Conservation (phyloP, 2,888 invertebrate genomes). For the Callinectes sapidus region DNA sequence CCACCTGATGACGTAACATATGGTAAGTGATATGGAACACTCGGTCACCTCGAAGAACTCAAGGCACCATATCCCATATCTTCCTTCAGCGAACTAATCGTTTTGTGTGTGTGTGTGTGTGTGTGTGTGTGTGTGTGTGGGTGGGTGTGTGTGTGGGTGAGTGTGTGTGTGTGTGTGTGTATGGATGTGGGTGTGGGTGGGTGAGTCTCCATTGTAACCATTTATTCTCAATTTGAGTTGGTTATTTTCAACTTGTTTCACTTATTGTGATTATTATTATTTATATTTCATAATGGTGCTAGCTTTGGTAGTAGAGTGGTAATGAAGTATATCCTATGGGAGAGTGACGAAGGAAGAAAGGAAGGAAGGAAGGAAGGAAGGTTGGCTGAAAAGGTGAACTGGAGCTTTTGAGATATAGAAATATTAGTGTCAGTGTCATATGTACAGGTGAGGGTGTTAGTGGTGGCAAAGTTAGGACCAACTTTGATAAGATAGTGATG, state of each 20-base stretch:
- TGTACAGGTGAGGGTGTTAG: constrained; percentile 34
- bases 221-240: not conserved
- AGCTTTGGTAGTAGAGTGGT: not conserved
- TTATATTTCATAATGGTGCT: not conserved
- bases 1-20: not conserved
- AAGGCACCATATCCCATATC: not conserved
- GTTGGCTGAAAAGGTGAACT: not conserved
- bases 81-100: not conserved
- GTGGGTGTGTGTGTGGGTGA: not conserved
- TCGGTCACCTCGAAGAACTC: constrained; percentile 13
- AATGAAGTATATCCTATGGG: not conserved
- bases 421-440: not conserved
- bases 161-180: not conserved
- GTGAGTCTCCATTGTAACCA: not conserved
- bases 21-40: not conserved
- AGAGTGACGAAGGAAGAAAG: constrained; percentile 19
- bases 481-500: not conserved
- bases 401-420: not conserved
- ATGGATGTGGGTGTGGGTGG: not conserved
- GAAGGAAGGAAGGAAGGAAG: constrained; percentile 11
- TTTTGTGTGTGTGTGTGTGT: not conserved
- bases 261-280: not conserved
- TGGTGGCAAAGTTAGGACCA: constrained; percentile 18
- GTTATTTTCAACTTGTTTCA: not conserved
- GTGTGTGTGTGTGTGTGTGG: not conserved